A percentile compares a stretch with the other conserved stretches of the same genome.
Evolutionary conservation across 2,888 invertebrate genomes (phyloP).

Genomic region (Cryptops parisi): DNA sequence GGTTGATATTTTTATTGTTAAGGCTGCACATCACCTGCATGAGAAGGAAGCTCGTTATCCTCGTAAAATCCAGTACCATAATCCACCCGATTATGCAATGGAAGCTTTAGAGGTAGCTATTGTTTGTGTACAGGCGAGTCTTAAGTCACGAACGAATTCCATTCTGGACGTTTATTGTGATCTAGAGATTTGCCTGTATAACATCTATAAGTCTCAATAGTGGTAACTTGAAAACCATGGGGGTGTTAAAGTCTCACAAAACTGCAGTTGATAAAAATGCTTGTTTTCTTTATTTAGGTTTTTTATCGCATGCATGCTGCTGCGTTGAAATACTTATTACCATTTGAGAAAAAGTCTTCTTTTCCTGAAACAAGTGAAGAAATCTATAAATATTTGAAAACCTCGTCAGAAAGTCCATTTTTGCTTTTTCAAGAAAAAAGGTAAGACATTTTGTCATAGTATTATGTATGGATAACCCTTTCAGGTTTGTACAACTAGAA

Average conservation of each 20-base stretch:
- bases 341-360: slow-evolving; percentile 53
- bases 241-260: too few relatives aligned
- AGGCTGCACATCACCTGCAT: slow-evolving; percentile 60
- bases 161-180: too few relatives aligned
- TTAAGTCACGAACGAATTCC: too few relatives aligned
- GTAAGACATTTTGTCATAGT: too few relatives aligned
- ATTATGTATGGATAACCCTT: too few relatives aligned
- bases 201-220: not conserved
- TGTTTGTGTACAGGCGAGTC: too few relatives aligned
- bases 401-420: slow-evolving; percentile 30
- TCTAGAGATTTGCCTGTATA: not conserved
- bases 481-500: too few relatives aligned
- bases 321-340: slow-evolving; percentile 71
- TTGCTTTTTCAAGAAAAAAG: slow-evolving; percentile 25
- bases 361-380: slow-evolving; percentile 24
- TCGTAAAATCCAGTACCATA: slow-evolving; percentile 66
- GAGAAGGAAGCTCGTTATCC: slow-evolving; percentile 73
- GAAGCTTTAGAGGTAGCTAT: slow-evolving; percentile 61
- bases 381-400: slow-evolving; percentile 27
- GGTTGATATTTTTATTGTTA: not conserved
- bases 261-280: too few relatives aligned
- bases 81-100: slow-evolving; percentile 65
- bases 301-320: slow-evolving; percentile 64
- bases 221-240: too few relatives aligned
- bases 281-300: too few relatives aligned